Evolutionary conservation across 2,797 vertebrate genomes (phyloP), one percentile per base, ranked within the genome.

Genomic region (Hapalemur alaotrensis): DNA sequence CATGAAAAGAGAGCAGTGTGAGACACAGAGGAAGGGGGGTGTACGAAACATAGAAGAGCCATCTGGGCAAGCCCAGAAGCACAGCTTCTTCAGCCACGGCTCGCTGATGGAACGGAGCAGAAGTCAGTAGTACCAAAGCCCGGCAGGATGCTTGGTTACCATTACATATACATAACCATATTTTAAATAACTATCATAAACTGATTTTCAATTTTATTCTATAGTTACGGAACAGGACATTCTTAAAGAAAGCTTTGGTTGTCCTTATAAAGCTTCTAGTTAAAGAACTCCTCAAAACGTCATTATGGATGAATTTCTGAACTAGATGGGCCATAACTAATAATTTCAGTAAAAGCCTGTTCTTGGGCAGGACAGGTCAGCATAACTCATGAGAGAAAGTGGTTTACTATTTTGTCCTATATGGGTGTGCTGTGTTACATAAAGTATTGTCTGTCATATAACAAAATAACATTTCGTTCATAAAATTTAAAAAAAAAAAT

Each of bases 121-220:
- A 41, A 63, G 25, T 48, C 61, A 38, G 38, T n/a, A n/a, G 7
- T 41, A n/a, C 11, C 59, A 54, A n/a, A 67, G 38, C 18, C 86
- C 50, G 73, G 13, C 4, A 38, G 20, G n/a, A 22, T n/a, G 8
- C 50, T 87, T 73, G 13, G 41, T 84, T 80, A 35, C 41, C 52
- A 50, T 72, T 65, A 54, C 76, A 59, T n/a, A 2, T 30, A 61
- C 13, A 79, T 20, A 89, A 48, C 52, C 4, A 2, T 70, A 80
- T 85, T 94, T 67, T 88, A 93, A 65, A 72, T 22, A 93, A 75
- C 25, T 65, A 61, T 54, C 46, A 76, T 52, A 70, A 95, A 87
- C 25, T 13, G 14, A 72, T 88, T 52, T 41, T 80, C 52, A 0
- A 63, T 85, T 79, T 76, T 43, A 72, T 94, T 85, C 50, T 54